Percentiles rank a stretch among this genome's conserved stretches.
Evolutionary conservation across 2,113 vertebrate species (phyloP).

Genomic region (Scophthalmus maximus): DNA sequence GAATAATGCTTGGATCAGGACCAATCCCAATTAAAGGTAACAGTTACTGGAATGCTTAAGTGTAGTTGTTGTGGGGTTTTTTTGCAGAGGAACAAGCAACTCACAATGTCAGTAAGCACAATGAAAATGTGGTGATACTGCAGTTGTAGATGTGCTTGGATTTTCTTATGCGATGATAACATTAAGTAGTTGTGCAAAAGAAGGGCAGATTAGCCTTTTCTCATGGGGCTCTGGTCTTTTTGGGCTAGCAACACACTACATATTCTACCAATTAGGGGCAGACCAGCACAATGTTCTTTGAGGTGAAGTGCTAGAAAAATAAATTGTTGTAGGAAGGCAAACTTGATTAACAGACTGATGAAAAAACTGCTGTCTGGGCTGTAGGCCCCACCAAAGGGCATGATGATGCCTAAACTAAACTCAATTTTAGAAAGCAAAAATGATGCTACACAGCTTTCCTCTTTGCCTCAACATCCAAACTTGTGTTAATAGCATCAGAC

Average conservation of each 20-base stretch:
- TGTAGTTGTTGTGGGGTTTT: not conserved
- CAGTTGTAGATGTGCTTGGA: not conserved
- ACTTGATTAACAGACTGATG: slow-evolving; percentile 19
- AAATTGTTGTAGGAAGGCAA: not conserved
- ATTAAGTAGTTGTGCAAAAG: not conserved
- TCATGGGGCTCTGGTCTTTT: slow-evolving; percentile 5
- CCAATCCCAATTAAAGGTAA: slow-evolving; percentile 8
- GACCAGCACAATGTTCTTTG: slow-evolving; percentile 10
- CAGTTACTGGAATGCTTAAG: not conserved
- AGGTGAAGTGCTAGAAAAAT: not conserved
- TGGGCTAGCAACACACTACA: slow-evolving; percentile 4
- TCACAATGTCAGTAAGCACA: slow-evolving; percentile 9
- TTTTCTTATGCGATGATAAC: slow-evolving; percentile 29
- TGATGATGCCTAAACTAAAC: slow-evolving; percentile 14
- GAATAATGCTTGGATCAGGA: not conserved
- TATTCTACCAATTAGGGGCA: slow-evolving; percentile 20
- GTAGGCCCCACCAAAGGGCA: slow-evolving; percentile 4
- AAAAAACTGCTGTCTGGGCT: slow-evolving; percentile 15
- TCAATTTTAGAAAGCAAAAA: slow-evolving; percentile 23
- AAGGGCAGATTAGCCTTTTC: slow-evolving; percentile 26
- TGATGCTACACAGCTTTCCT: slow-evolving; percentile 5
- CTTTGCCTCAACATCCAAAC: slow-evolving; percentile 27
- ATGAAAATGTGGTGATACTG: slow-evolving; percentile 16
- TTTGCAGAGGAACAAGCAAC: not conserved
- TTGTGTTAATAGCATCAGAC: slow-evolving; percentile 34